These are phyloP conservation scores for Nysson spinosus DNA, from an alignment of 2,888 invertebrate species.

Conservation along the genomic window DNA sequence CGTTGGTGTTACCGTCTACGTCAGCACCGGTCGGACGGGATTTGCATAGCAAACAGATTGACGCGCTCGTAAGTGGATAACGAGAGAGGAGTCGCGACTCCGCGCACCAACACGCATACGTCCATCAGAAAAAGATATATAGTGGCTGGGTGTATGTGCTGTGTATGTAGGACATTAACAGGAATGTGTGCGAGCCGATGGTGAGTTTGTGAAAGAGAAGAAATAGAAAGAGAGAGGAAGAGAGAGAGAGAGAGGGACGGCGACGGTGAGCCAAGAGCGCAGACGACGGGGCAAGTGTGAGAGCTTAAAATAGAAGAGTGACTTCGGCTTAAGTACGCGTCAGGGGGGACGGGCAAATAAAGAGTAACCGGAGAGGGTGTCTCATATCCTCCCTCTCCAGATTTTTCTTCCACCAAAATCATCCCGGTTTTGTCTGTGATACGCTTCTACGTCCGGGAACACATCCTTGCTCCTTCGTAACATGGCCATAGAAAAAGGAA, in stretches of 20 bases:
- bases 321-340: slow-evolving; percentile 55
- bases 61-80: slow-evolving; percentile 74
- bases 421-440: slow-evolving; percentile 43
- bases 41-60: slow-evolving; percentile 76
- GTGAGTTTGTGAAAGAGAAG: slow-evolving; percentile 28
- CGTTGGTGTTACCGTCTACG: slow-evolving; percentile 63
- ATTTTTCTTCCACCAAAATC: slow-evolving; percentile 34
- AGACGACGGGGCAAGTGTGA: slow-evolving; percentile 49
- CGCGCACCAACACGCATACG: slow-evolving; percentile 35
- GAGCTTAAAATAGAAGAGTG: slow-evolving; percentile 59
- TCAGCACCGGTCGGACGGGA: slow-evolving; percentile 73
- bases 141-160: no score
- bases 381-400: slow-evolving; percentile 26
- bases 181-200: slow-evolving; percentile 12
- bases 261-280: slow-evolving; percentile 41
- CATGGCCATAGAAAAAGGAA: neutral
- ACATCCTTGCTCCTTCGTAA: slow-evolving; percentile 12
- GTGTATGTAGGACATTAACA: slow-evolving; percentile 14
- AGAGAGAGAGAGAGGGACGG: slow-evolving; percentile 19
- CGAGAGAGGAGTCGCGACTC: slow-evolving; percentile 62
- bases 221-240: slow-evolving; percentile 24
- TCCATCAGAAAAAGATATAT: slow-evolving; percentile 43
- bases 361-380: slow-evolving; percentile 45
- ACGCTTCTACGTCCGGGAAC: slow-evolving; percentile 35
- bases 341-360: slow-evolving; percentile 47